phyloP scores from a whole-genome alignment of 2,113 vertebrate genomes.

The Bufo gargarizans region DNA sequence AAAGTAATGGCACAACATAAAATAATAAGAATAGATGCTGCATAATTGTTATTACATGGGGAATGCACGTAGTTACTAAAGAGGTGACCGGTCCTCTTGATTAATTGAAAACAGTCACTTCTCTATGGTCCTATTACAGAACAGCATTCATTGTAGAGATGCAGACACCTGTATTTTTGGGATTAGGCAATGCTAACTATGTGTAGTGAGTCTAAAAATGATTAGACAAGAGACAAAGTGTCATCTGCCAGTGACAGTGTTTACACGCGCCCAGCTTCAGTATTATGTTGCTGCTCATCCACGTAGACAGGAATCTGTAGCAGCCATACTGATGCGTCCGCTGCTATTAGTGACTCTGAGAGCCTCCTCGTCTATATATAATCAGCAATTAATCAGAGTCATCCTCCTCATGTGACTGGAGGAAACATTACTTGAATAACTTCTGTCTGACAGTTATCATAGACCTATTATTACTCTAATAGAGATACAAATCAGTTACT shows the following conservation, averaged over 20 bases:
- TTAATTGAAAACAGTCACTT: neutral
- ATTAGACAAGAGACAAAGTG: slow-evolving; percentile 44
- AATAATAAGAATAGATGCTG: too few species aligned
- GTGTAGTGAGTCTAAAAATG: neutral
- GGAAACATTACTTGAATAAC: slow-evolving; percentile 8
- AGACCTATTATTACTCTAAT: neutral
- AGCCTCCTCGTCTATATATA: slow-evolving; percentile 7
- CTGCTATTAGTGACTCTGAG: slow-evolving; percentile 40
- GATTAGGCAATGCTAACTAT: neutral
- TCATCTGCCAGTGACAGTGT: slow-evolving; percentile 59
- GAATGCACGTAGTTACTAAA: too few species aligned
- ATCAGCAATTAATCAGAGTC: neutral
- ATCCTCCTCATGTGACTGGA: slow-evolving; percentile 24
- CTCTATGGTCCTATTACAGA: neutral
- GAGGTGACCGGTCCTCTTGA: too few species aligned
- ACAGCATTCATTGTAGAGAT: neutral
- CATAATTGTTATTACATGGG: too few species aligned
- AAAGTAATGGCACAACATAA: too few species aligned
- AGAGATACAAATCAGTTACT: neutral
- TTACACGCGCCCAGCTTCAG: slow-evolving; percentile 63
- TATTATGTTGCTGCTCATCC: slow-evolving; percentile 58
- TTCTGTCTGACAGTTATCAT: slow-evolving; percentile 15
- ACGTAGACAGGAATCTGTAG: slow-evolving; percentile 25
- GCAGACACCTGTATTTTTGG: neutral
- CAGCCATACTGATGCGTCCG: slow-evolving; percentile 36